Evolutionary conservation across 2,113 vertebrate species (phyloP).

Genomic region (Actenoides hombroni): DNA sequence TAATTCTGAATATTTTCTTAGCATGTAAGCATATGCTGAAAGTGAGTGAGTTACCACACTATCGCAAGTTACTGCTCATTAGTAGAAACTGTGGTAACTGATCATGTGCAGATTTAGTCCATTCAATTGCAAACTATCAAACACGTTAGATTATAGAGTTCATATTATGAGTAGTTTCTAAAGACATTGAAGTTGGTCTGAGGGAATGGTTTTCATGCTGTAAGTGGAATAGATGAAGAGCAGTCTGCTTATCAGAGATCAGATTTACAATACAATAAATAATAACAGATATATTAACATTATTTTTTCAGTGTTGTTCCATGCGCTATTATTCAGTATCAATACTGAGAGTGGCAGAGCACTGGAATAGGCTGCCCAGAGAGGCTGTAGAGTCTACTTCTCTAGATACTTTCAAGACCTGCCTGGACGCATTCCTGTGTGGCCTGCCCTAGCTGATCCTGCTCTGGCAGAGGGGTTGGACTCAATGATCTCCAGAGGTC

Average conservation of each 20-base stretch:
- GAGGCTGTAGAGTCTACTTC: too few relatives aligned
- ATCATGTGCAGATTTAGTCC: neutral
- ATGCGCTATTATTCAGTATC: neutral
- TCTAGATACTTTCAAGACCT: too few relatives aligned
- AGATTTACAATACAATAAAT: neutral
- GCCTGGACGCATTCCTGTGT: too few relatives aligned
- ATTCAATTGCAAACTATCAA: neutral
- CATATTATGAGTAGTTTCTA: neutral
- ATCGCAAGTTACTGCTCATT: constrained; percentile 1
- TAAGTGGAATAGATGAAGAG: neutral
- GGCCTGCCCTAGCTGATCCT: too few relatives aligned
- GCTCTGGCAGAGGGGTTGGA: too few relatives aligned
- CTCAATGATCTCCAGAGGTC: too few relatives aligned
- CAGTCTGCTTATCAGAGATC: neutral
- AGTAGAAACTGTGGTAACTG: neutral
- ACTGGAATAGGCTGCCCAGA: too few relatives aligned
- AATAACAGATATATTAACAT: neutral
- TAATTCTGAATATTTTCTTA: constrained; percentile 7
- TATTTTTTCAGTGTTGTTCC: neutral
- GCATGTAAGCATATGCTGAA: constrained; percentile 25
- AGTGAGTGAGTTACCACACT: neutral
- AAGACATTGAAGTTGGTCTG: neutral
- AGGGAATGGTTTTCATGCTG: neutral
- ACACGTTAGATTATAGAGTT: neutral
- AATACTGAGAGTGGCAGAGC: too few relatives aligned